phyloP scores from a whole-genome alignment of 2,888 invertebrate species.

The Agrotis clavis region DNA sequence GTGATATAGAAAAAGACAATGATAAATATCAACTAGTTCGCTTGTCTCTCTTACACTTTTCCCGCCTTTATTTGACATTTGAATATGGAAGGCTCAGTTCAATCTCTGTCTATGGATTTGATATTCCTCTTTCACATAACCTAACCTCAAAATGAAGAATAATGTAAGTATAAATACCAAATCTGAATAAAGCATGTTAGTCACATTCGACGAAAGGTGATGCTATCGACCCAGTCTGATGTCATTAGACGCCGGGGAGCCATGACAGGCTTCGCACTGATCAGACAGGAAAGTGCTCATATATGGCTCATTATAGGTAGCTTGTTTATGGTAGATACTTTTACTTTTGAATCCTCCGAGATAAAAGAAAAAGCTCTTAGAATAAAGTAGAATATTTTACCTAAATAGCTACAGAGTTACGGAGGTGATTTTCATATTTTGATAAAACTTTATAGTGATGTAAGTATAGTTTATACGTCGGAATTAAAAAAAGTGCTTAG shows the following conservation, averaged over 20 bases:
- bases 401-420: neutral
- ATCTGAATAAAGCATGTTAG: conserved; percentile 15
- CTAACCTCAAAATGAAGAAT: neutral
- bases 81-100: no score
- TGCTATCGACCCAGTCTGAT: conserved; percentile 46
- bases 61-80: no score
- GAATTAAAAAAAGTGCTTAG: no score
- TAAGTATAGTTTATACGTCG: no score
- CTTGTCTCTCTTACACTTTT: no score
- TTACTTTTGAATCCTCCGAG: conserved; percentile 22
- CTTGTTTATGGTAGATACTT: conserved; percentile 2
- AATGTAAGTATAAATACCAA: conserved; percentile 24
- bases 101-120: no score
- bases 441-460: neutral
- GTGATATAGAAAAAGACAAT: no score
- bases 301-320: neutral
- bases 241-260: conserved; percentile 34
- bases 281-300: conserved; percentile 25
- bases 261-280: conserved; percentile 30
- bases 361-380: no score
- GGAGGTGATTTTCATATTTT: neutral
- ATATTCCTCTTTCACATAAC: no score
- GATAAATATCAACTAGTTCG: no score
- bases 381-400: no score
- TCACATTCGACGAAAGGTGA: conserved; percentile 33